phyloP scores from a whole-genome alignment of 2,888 invertebrate genomes.

The Scaptomyza tumidula region DNA sequence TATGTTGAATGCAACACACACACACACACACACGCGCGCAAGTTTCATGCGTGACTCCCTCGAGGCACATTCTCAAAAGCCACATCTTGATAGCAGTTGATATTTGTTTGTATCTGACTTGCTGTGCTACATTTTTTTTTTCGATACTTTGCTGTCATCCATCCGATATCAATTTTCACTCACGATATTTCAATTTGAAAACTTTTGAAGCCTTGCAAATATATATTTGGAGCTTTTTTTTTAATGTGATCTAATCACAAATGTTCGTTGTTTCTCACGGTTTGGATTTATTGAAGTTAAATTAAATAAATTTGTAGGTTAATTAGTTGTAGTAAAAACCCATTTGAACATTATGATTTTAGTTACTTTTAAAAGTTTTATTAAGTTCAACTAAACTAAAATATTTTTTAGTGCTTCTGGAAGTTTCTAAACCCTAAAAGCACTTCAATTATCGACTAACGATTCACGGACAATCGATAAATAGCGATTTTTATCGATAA shows the following conservation, averaged over 20 bases:
- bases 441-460: too few species aligned
- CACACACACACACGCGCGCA: not conserved
- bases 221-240: not conserved
- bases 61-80: not conserved
- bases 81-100: not conserved
- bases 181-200: not conserved
- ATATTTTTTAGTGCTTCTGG: too few species aligned
- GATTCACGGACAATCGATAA: not conserved
- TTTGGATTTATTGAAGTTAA: too few species aligned
- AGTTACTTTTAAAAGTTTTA: too few species aligned
- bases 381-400: too few species aligned
- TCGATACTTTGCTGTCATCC: not conserved
- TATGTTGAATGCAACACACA: conserved; percentile 1
- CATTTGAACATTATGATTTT: too few species aligned
- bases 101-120: not conserved
- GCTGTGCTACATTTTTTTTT: not conserved
- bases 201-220: not conserved
- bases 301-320: too few species aligned
- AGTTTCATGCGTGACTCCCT: conserved; percentile 3
- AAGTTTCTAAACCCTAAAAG: too few species aligned
- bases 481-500: not conserved
- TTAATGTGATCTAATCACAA: not conserved
- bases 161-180: not conserved
- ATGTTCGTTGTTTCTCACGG: too few species aligned
- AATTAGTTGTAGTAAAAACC: too few species aligned